A percentile compares a stretch with the other conserved stretches of the same genome.
phyloP scores from a whole-genome alignment of 2,797 vertebrate genomes.

The Tarsius wallacei region DNA sequence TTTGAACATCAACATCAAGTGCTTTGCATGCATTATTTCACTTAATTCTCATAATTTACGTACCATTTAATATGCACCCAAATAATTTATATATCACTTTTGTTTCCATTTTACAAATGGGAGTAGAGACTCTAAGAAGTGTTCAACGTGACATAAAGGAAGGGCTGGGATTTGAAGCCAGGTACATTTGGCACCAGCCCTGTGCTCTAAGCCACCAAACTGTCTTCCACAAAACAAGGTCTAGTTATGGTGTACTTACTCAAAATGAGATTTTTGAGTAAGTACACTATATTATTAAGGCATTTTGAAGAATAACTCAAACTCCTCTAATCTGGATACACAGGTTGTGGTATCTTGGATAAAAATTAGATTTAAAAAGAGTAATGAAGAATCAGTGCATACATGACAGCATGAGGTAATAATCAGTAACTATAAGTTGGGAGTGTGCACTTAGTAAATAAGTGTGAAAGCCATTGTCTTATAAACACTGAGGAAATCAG shows the following conservation, averaged over 20 bases:
- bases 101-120: neutral
- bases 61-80: neutral
- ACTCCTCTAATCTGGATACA: neutral
- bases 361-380: slow-evolving; percentile 25
- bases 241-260: neutral
- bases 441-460: neutral
- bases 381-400: neutral
- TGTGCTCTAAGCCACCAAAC: neutral
- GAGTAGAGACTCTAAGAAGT: neutral
- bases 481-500: neutral
- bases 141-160: neutral
- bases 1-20: neutral
- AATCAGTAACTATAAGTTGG: neutral
- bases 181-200: neutral
- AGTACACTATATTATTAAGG: neutral
- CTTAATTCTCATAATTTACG: neutral
- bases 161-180: neutral
- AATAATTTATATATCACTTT: neutral
- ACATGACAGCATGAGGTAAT: neutral
- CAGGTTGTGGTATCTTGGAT: neutral
- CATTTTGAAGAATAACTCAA: slow-evolving; percentile 7
- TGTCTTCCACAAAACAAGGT: neutral
- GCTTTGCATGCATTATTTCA: neutral
- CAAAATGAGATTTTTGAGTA: neutral
- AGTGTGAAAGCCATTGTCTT: neutral